These are phyloP conservation scores for Hydrochoerus hydrochaeris DNA, from an alignment of 2,113 vertebrate species.

Conservation along the genomic window DNA sequence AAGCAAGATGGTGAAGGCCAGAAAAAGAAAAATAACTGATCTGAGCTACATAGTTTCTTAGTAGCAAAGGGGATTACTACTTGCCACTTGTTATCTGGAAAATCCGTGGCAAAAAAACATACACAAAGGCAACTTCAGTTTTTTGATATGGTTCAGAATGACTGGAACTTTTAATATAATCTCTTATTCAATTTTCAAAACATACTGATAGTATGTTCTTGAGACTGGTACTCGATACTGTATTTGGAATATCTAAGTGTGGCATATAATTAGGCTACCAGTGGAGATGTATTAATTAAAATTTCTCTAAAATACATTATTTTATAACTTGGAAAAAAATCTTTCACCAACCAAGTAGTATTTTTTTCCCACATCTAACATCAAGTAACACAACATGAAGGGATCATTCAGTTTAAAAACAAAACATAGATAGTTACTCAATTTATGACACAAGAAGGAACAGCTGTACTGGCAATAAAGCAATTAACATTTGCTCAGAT, in stretches of 20 bases:
- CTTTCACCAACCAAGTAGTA: not conserved
- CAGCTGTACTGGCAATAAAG: not conserved
- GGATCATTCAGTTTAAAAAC: constrained; percentile 18
- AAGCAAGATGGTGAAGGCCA: not conserved
- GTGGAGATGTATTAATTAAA: constrained; percentile 16
- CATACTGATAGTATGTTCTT: not conserved
- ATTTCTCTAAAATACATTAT: constrained; percentile 12
- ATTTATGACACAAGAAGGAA: not conserved
- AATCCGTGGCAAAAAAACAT: not conserved
- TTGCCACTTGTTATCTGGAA: not conserved
- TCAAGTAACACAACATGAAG: not conserved
- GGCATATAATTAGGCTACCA: not conserved
- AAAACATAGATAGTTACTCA: not conserved
- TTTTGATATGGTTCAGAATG: not conserved
- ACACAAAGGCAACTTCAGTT: not conserved
- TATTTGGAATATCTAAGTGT: constrained; percentile 4
- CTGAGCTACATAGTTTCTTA: not conserved
- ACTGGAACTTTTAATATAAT: not conserved
- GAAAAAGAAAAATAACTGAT: not conserved
- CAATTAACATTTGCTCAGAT: not conserved
- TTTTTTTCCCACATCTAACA: constrained; percentile 45
- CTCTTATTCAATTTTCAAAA: constrained; percentile 46
- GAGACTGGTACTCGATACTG: not conserved
- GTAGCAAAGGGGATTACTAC: not conserved
- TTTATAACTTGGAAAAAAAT: constrained; percentile 8